phyloP scores from a whole-genome alignment of 2,113 vertebrate genomes.

The Sebastes schlegelii region DNA sequence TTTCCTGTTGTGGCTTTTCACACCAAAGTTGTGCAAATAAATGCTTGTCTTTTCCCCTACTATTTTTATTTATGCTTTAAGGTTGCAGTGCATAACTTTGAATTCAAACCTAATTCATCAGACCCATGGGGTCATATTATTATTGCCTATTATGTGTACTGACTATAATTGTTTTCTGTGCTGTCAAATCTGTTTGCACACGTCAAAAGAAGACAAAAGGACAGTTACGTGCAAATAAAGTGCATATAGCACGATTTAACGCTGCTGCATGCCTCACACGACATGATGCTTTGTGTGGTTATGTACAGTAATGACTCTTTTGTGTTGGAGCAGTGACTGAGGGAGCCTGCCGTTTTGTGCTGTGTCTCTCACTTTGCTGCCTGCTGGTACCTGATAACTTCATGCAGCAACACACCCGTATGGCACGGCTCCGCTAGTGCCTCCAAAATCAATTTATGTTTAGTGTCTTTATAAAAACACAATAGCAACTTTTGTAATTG shows the following conservation, averaged over 20 bases:
- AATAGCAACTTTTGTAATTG: slow-evolving; percentile 30
- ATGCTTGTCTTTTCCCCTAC: not conserved
- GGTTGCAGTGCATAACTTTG: not conserved
- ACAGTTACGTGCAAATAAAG: too few relatives aligned
- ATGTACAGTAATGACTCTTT: not conserved
- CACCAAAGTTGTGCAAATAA: not conserved
- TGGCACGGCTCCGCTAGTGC: not conserved
- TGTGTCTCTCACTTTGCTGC: slow-evolving; percentile 14
- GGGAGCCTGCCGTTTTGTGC: slow-evolving; percentile 8
- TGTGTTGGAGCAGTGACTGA: slow-evolving; percentile 14
- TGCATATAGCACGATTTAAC: not conserved
- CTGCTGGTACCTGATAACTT: slow-evolving; percentile 31
- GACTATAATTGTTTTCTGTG: not conserved
- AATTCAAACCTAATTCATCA: not conserved
- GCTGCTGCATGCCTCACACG: not conserved
- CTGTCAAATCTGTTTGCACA: not conserved
- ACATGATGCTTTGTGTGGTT: not conserved
- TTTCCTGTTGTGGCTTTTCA: not conserved
- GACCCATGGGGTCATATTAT: not conserved
- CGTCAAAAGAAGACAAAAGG: not conserved
- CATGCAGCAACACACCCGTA: slow-evolving; percentile 1
- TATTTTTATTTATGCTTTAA: not conserved
- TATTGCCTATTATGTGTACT: not conserved
- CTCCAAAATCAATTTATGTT: slow-evolving; percentile 24
- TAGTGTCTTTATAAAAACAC: slow-evolving; percentile 1